Base-by-base conservation (phyloP, 2,888 invertebrate species). In the Ormyrus rosae region DNA sequence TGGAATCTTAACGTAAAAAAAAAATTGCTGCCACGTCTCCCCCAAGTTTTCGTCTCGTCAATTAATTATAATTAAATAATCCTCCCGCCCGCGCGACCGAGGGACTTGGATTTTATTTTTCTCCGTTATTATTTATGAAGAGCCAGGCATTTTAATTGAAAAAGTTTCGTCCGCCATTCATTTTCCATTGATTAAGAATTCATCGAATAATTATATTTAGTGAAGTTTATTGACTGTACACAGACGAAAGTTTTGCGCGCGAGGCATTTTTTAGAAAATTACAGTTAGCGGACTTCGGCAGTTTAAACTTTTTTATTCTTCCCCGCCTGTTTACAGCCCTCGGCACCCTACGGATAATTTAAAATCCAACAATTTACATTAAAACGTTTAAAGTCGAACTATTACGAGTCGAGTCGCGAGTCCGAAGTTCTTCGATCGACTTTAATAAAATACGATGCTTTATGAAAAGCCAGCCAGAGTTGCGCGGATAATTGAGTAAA, bases 131-230 rank as follows among this genome's bases (percentile, higher is more conserved):
- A 81, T 81, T 81, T 76, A 78, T 69, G 63, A 68, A 76, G 72
- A 10, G 53, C 64, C 70, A 60, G 50, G 76, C 48, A 79, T 76
- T 76, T 79, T 79, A 81, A 81, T 82, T 82, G 76, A 82, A 81
- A 81, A 79, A 79, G 67, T 81, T 78, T 82, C 7, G 46, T 72
- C 76, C 68, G 68, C 77, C 79, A 69, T 79, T 79, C 82, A 82
- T 79, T 76, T 73, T 19, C 50, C 71, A 68, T 82, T 77, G 79
- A 82, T 82, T 82, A 82, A 79, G 75, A 81, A 81, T 82, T 76
- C 79, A 82, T 72, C 76, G 82, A 79, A 77, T 82, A 79, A 81
- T 81, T 82, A 79, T 79, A 77, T 82, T 82, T 64, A 77, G 72
- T 45, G 61, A 74, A 69, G 72, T 79, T 71, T 69, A 78, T 78